phyloP scores from a whole-genome alignment of 2,888 invertebrate species.

The Oasisia sp. region DNA sequence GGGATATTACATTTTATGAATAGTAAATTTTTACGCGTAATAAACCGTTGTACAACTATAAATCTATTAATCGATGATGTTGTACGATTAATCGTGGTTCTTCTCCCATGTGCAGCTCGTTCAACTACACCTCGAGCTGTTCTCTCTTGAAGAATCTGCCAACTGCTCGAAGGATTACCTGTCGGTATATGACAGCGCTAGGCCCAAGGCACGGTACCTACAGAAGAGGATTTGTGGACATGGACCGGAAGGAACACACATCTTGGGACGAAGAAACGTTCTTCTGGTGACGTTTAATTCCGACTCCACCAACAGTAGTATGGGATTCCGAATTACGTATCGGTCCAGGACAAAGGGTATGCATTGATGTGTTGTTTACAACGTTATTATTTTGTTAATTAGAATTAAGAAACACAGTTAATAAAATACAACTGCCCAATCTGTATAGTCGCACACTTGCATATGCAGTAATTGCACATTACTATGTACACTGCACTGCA shows the following conservation, averaged over 20 bases:
- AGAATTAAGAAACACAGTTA: too few relatives aligned
- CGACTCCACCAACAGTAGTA: neutral
- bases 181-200: neutral
- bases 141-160: neutral
- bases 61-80: neutral
- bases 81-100: neutral
- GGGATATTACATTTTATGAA: too few relatives aligned
- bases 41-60: too few relatives aligned
- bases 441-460: too few relatives aligned
- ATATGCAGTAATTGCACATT: too few relatives aligned
- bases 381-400: too few relatives aligned
- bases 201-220: neutral
- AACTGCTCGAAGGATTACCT: neutral
- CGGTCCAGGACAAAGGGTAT: neutral
- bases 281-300: neutral
- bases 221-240: neutral
- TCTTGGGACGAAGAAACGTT: neutral
- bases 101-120: neutral
- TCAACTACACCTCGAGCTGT: neutral
- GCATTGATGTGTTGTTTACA: too few relatives aligned
- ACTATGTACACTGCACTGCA: too few relatives aligned
- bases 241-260: neutral
- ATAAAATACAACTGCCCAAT: too few relatives aligned
- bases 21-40: too few relatives aligned
- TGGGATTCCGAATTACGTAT: neutral